These are phyloP conservation scores for Sphinx pinastri DNA, from an alignment of 2,888 invertebrate genomes.

Conservation along the genomic window DNA sequence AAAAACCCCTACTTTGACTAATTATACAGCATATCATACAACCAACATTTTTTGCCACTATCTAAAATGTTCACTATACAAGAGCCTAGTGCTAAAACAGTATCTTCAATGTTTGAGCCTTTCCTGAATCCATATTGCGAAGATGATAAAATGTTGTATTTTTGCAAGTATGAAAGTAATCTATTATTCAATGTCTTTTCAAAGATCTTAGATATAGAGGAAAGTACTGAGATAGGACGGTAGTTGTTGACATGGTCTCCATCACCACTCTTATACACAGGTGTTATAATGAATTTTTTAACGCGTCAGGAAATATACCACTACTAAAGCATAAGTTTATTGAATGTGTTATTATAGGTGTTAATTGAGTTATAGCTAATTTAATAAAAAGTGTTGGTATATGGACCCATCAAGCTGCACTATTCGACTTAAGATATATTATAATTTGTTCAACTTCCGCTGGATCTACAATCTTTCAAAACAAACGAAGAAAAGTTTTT, in stretches of 20 bases:
- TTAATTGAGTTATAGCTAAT: neutral
- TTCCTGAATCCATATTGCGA: neutral
- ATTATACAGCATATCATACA: too few relatives aligned
- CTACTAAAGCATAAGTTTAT: constrained; percentile 11
- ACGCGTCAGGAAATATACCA: constrained; percentile 3
- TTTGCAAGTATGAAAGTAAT: neutral
- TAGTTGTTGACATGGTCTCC: constrained; percentile 2
- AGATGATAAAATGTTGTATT: neutral
- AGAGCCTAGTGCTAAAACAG: neutral
- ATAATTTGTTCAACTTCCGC: too few relatives aligned
- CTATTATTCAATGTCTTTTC: neutral
- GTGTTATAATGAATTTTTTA: constrained; percentile 17
- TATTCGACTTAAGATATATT: too few relatives aligned
- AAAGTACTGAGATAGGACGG: neutral
- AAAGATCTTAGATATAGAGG: neutral
- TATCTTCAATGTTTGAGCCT: neutral
- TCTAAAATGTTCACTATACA: neutral
- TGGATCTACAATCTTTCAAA: too few relatives aligned
- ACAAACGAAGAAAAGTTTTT: too few relatives aligned
- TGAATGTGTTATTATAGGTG: neutral
- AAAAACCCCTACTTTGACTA: too few relatives aligned
- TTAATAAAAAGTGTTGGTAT: neutral
- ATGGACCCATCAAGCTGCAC: neutral
- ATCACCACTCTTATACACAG: constrained; percentile 16
- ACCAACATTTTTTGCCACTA: neutral